Evolutionary conservation across 2,888 invertebrate species (phyloP), one percentile per base, ranked within the genome.

Genomic region (Drosophila testacea): DNA sequence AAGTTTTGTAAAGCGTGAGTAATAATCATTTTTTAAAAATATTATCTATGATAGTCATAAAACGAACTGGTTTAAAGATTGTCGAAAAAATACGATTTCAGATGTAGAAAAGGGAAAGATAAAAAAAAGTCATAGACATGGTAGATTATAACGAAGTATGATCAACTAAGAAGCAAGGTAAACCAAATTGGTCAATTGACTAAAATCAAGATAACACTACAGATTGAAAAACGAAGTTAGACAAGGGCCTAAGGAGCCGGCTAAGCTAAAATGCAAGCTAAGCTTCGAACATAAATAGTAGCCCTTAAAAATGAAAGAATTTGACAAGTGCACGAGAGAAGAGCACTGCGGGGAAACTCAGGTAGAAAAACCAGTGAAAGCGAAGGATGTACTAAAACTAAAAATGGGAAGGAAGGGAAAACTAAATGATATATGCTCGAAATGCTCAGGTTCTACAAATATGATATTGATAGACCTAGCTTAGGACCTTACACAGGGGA

Each of bases 351-450:
- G 32, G 41, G 6, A 41, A 56, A 27, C 36, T 44, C n/a, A 62
- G 47, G 32, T 36, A 32, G 11, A 27, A 22, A 22, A 34, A 57
- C 48, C 67, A 73, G 48, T 73, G 48, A 73, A 47, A 51, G 9
- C 22, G 30, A 41, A 54, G 4, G 13, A 27, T 38, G n/a, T 39
- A 22, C 41, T 30, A 41, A 7, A 41, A 47, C 1, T 28, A 61
- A 36, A 36, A 13, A 22, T 10, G 5, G 22, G 3, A 9, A 30
- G 6, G 13, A 32, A 48, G 6, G 13, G 9, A 27, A 30, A 30
- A 22, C 7, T 4, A 42, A 9, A 32, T 11, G 32, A 50, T 50
- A 36, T 50, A 36, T 42, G 42, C 42, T 55, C 36, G 27, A 34
- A 44, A 56, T 44, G 56, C 56, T 56, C 56, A 56, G 56, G 44